Evolutionary conservation across 2,113 vertebrate genomes (phyloP).

Genomic region (Morphnarchus princeps): DNA sequence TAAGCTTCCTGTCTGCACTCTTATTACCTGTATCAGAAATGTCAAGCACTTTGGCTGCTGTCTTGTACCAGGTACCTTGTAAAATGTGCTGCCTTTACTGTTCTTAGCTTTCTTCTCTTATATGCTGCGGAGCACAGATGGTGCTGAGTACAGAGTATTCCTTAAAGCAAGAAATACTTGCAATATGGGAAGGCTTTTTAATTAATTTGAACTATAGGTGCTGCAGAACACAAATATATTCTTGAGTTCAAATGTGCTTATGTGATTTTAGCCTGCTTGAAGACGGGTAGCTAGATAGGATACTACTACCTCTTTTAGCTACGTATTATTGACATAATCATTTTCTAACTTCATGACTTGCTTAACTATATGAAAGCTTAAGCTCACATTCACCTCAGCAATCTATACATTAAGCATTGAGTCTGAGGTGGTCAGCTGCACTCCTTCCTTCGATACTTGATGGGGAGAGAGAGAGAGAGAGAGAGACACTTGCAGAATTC

Average conservation of each 20-base stretch:
- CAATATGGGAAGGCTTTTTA: not conserved
- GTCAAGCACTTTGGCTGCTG: not conserved
- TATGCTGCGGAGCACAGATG: not conserved
- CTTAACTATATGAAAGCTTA: not conserved
- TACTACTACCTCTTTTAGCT: not conserved
- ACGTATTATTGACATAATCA: not conserved
- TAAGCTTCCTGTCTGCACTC: not conserved
- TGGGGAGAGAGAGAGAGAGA: not conserved
- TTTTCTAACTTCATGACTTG: not conserved
- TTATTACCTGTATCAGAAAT: not conserved
- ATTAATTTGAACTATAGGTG: not conserved
- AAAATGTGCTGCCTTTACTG: not conserved
- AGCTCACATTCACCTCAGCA: not conserved
- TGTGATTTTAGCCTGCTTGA: not conserved
- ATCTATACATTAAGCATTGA: not conserved
- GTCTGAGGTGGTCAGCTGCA: not conserved
- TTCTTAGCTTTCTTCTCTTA: not conserved
- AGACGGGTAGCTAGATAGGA: not conserved
- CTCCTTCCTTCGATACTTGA: not conserved
- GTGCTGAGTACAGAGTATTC: not conserved
- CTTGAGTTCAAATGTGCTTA: not conserved
- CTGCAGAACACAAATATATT: not conserved
- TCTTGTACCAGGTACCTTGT: not conserved
- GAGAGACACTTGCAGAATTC: not conserved
- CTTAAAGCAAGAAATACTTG: not conserved